Evolutionary conservation across 2,888 invertebrate genomes (phyloP), one percentile per base, ranked within the genome.

Genomic region (Saturnia pavonia): DNA sequence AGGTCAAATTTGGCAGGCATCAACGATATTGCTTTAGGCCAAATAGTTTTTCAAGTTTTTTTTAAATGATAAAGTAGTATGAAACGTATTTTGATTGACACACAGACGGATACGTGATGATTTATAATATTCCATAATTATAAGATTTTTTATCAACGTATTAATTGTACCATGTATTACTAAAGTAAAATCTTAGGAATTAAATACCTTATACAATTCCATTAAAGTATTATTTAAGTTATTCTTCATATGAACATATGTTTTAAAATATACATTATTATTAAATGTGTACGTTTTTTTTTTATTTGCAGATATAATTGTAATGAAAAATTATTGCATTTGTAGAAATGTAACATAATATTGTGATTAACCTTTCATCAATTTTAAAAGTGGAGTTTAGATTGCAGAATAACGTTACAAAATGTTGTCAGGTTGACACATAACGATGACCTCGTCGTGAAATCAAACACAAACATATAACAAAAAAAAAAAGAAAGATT

Each of bases 1-100:
- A 60, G 71, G 73, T 19, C 71, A 74, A 74, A 69, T 73, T 74
- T 43, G 72, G 74, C 34, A 75, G 74, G 57, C 74, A 73, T 66
- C 72, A 65, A 65, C 54, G 42, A 69, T 63, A 25, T 34, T 34
- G n/a, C 42, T 65, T 27, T 63, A 48, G 45, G 63, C 48, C n/a
- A 63, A 42, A 69, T 69, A 65, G 34, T 60, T 69, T 69, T 40
- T 65, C 27, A 69, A 48, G 63, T 11, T 42, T 63, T 69, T 22
- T 69, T 27, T 60, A 2, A 11, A 6, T 34, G 22, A 60, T 14
- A 60, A 27, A 60, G 14, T 27, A 60, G 27, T 60, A 27, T 19
- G 12, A 25, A 25, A 57, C 57, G 51, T 51, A n/a, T n/a, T n/a
- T n/a, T 69, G 27, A 65, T 69, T 34, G 48, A 69, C 54, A 14